Percentiles rank a stretch among this genome's conserved stretches.
Conservation (phyloP, 2,797 vertebrate species). For the Dromococcyx pavoninus region DNA sequence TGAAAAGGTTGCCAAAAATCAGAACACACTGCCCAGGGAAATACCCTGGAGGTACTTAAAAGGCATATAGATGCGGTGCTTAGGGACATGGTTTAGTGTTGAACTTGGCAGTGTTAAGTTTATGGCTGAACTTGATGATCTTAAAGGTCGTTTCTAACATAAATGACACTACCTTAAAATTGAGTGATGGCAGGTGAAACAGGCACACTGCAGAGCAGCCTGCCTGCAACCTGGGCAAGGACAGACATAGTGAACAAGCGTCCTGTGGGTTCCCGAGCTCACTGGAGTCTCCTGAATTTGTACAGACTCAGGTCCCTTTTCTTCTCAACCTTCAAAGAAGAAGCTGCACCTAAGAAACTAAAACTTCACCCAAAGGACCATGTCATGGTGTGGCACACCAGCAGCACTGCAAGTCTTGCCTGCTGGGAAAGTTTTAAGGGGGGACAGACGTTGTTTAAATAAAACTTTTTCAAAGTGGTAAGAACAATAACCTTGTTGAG, state of each 20-base stretch:
- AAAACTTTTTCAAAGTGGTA: not conserved
- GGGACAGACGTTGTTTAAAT: not conserved
- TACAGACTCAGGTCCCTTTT: not conserved
- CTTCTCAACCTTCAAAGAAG: not conserved
- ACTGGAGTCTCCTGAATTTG: not conserved
- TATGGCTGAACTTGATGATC: too few species aligned
- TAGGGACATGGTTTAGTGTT: too few species aligned
- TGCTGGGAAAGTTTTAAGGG: not conserved
- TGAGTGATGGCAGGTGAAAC: not conserved
- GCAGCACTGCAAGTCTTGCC: not conserved
- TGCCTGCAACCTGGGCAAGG: accelerated
- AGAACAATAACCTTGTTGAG: not conserved
- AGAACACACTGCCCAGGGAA: too few species aligned
- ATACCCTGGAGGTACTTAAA: too few species aligned
- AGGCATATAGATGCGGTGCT: too few species aligned
- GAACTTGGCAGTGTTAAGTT: too few species aligned
- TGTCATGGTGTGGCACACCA: accelerated
- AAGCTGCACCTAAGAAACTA: not conserved
- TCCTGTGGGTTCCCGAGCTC: not conserved
- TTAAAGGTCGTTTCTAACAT: too few species aligned
- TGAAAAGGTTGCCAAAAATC: too few species aligned
- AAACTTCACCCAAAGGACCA: not conserved
- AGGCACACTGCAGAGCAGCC: not conserved
- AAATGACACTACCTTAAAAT: not conserved
- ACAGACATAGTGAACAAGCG: accelerated